Evolutionary conservation across 2,797 vertebrate genomes (phyloP), one percentile per base, ranked within the genome.

Genomic region (Melanogrammus aeglefinus): DNA sequence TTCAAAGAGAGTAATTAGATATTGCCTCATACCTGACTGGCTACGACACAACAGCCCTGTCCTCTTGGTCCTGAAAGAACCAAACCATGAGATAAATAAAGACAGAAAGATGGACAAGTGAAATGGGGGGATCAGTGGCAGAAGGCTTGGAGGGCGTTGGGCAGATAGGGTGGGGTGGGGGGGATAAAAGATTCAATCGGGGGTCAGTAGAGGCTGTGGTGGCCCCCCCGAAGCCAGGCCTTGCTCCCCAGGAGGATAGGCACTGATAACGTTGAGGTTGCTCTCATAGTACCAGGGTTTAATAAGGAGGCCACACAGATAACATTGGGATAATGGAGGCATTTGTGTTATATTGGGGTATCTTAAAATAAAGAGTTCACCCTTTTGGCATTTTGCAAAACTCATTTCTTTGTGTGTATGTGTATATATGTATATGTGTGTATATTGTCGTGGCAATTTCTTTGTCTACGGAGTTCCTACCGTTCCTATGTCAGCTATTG

Each of bases 211-310:
- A 89, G 74, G 31, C 44, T 36, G 9, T 35, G 18, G 66, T 29
- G 84, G 84, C 90, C 91, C 84, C n/a, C 63, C 90, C 83, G 87
- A 82, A 85, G 92, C 90, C 88, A 93, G 90, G 90, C 90, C 91
- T 91, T 86, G 87, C 88, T 91, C 87, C 86, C 84, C 85, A 82
- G 86, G 88, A 91, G 89, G 91, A 92, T 85, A 83, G 87, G 81
- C 84, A 8, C 86, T 90, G 93, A 94, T 93, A 93, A 93, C 91
- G 81, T 86, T 81, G 78, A 86, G 90, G 88, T 91, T 88, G 90
- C 89, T 92, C 89, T 90, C 84, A 91, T 83, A 82, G 91, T 90
- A 24, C 63, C 63, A 69, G 63, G 63, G 63, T 27, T 69, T 69
- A 69, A 27, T 88, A 89, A 83, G 89, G 85, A 88, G 89, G 91